Base-by-base conservation (phyloP, 2,797 vertebrate species). In the Buphagus erythrorhynchus region DNA sequence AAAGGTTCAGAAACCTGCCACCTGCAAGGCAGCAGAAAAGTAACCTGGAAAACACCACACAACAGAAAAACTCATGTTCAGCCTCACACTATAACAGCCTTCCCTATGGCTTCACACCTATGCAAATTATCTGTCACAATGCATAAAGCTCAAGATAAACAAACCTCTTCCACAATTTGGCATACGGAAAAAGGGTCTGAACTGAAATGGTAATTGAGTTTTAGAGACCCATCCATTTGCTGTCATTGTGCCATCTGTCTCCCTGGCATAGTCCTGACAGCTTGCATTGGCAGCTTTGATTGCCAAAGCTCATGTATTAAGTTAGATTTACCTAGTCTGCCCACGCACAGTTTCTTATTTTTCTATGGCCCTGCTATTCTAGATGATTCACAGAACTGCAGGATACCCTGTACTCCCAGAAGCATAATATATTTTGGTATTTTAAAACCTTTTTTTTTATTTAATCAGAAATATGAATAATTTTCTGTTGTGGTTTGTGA, bases 221-320 rank as follows among this genome's bases (percentile, higher is more conserved):
- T 96, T 92, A 95, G 90, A 88, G 93, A 87, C 75, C 85, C 87
- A 95, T 95, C 95, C 87, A 95, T 95, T 97, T 93, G 65, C 95
- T 97, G 95, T 94, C 93, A 95, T 92, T 3, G 1, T 89, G 80
- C 95, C 95, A 96, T 97, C 96, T 97, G 97, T 95, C 91, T 92
- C 55, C 78, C 86, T 95, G 91, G 95, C 95, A 93, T 73, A 90
- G 71, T 89, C 89, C 74, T 46, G 87, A 91, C 51, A 89, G 95
- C 77, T 96, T 93, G 76, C 92, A 93, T 62, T 95, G 95, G 77
- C 95, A 94, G 71, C 79, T 83, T 71, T 49, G 40, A 82, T 95
- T 95, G 86, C 95, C 88, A 89, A 79, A 93, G 74, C 89, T 81
- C 88, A 21, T 76, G 82, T 63, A 89, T 95, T 96, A 79, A 92